phyloP scores from a whole-genome alignment of 2,797 vertebrate genomes.

The Siniperca undulata region DNA sequence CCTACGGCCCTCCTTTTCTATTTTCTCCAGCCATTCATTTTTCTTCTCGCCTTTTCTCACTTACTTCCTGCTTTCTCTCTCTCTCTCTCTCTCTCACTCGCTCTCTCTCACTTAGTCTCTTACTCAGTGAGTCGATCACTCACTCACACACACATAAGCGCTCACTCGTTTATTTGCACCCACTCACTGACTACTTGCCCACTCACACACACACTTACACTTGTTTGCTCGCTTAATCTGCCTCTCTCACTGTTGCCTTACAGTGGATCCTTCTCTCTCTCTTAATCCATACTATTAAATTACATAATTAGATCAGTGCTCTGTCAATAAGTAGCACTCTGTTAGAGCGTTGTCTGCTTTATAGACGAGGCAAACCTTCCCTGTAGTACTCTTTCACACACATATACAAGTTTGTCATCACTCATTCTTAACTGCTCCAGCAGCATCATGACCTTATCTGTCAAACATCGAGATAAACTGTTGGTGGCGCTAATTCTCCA shows the following conservation, averaged over 20 bases:
- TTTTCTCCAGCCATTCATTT: constrained; percentile 51
- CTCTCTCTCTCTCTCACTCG: constrained; percentile 14
- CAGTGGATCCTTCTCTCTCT: constrained; percentile 19
- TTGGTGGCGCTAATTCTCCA: neutral
- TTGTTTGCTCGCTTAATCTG: constrained; percentile 22
- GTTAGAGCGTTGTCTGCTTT: constrained; percentile 26
- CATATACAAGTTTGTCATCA: constrained; percentile 16
- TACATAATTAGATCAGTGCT: constrained; percentile 58
- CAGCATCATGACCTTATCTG: constrained; percentile 9
- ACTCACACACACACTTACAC: constrained; percentile 7
- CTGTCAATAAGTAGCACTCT: constrained; percentile 53
- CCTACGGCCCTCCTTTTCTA: constrained; percentile 40
- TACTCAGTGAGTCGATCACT: constrained; percentile 35
- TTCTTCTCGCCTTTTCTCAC: constrained; percentile 62
- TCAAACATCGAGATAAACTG: neutral
- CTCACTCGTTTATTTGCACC: constrained; percentile 20
- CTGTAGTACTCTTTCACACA: constrained; percentile 11
- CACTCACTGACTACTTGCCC: constrained; percentile 28
- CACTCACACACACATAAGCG: neutral
- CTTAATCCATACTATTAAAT: constrained; percentile 63
- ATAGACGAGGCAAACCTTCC: neutral
- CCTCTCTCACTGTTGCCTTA: constrained; percentile 11
- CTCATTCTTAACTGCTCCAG: constrained; percentile 15
- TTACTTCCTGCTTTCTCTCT: constrained; percentile 28
- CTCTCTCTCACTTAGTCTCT: constrained; percentile 46